Evolutionary conservation across 2,888 invertebrate genomes (phyloP).

Genomic region (Seira sanloemensis): DNA sequence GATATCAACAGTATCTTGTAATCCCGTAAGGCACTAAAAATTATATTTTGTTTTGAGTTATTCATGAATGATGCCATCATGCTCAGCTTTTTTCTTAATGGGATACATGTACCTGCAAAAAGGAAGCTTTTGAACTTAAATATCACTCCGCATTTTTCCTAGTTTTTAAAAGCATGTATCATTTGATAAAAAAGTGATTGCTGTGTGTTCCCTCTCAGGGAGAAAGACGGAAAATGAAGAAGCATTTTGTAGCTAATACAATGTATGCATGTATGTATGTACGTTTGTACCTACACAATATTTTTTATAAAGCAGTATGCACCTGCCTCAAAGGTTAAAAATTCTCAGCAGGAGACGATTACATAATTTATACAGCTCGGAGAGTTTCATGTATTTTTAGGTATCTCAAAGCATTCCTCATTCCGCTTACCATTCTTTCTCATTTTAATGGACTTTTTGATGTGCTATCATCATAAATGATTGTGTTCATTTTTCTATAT

Average conservation of each 20-base stretch:
- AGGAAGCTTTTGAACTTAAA: conserved; percentile 42
- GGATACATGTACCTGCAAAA: conserved; percentile 58
- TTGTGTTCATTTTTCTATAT: no score
- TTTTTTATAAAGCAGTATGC: conserved; percentile 54
- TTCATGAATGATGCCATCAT: neutral
- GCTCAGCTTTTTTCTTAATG: conserved; percentile 37
- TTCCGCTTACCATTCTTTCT: no score
- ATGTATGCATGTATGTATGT: neutral
- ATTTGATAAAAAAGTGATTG: conserved; percentile 57
- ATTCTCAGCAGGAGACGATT: conserved; percentile 63
- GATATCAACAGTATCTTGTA: no score
- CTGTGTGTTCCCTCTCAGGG: conserved; percentile 42
- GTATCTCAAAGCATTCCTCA: neutral
- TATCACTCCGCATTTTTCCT: conserved; percentile 30
- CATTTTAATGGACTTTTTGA: no score
- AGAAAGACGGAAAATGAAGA: neutral
- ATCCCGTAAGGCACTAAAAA: conserved; percentile 5
- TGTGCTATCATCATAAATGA: no score
- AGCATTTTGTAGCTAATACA: conserved; percentile 44
- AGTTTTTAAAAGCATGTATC: conserved; percentile 40
- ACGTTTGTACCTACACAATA: neutral
- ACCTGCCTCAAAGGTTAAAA: conserved; percentile 59
- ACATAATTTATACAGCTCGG: conserved; percentile 7
- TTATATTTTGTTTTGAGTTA: no score
- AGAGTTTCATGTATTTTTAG: conserved; percentile 25